Percentiles rank a stretch among this genome's conserved stretches.
Evolutionary conservation across 2,888 invertebrate genomes (phyloP).

Genomic region (Aphidoletes aphidimyza): DNA sequence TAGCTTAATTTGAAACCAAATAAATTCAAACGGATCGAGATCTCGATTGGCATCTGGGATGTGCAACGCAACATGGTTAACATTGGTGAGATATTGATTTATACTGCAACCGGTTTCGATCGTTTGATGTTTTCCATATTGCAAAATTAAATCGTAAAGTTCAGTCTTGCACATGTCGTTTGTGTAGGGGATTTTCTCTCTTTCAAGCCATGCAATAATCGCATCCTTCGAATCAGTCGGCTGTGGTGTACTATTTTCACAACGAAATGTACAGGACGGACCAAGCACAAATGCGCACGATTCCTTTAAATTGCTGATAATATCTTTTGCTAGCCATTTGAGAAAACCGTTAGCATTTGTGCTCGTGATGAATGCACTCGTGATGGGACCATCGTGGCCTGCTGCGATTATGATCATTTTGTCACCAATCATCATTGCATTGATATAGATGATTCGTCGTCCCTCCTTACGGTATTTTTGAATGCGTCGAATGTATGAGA

Average conservation of each 20-base stretch:
- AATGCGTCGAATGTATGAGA: not conserved
- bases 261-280: constrained; percentile 19
- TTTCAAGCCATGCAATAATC: constrained; percentile 33
- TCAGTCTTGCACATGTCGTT: constrained; percentile 21
- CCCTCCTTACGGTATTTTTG: not conserved
- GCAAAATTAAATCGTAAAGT: constrained; percentile 24
- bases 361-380: not conserved
- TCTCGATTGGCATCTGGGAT: constrained; percentile 11
- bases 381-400: constrained; percentile 7
- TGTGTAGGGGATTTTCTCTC: not conserved
- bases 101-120: not conserved
- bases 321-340: constrained; percentile 40
- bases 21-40: constrained; percentile 44
- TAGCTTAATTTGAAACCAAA: constrained; percentile 33
- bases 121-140: not conserved
- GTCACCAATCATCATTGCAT: constrained; percentile 46
- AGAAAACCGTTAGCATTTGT: constrained; percentile 17
- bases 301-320: not conserved
- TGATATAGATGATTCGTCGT: constrained; percentile 27
- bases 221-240: not conserved
- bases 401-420: constrained; percentile 43
- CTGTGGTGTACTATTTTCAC: not conserved
- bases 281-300: constrained; percentile 11
- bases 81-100: not conserved
- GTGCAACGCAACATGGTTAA: not conserved